Evolutionary conservation across 2,888 invertebrate genomes (phyloP), one percentile per base, ranked within the genome.

Genomic region (Alcis repandata): DNA sequence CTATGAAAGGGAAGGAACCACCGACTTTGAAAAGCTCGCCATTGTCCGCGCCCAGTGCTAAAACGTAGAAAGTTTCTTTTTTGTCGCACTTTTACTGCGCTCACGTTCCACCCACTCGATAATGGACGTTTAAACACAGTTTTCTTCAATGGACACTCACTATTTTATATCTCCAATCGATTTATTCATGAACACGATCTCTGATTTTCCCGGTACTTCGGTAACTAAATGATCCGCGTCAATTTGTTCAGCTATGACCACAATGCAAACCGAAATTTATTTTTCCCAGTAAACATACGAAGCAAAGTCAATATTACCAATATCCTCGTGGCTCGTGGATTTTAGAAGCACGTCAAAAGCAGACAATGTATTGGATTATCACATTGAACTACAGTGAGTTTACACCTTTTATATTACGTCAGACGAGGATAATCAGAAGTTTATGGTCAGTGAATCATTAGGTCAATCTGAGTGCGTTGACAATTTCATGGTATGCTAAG

Each of bases 401-500:
- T 73, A 78, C 79, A 80, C 77, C 79, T 84, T 79, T 78, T 77
- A 76, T 81, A 79, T 90, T 86, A 88, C 90, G 89, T 91, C 90
- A 89, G 77, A 84, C 75, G 79, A 90, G 91, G 91, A 91, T 90
- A 92, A 91, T 79, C 79, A 70, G 75, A 80, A 82, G 85, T 84
- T 86, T 89, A 87, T 89, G 89, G 88, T 85, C 84, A 89, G 81
- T 92, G 91, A 92, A 88, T 92, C 92, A 92, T 90, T 92, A 85
- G 91, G 91, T 91, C 91, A 90, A 90, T 85, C 80, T 79, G 79
- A 84, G 87, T 86, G 87, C 88, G 88, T 89, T 90, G 89, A 89
- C 91, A 90, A 91, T 86, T 80, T 87, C 83, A 88, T 86, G 82
- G 82, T 87, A 80, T 88, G 88, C 79, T 85, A 89, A 85, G 4